phyloP scores from a whole-genome alignment of 2,113 vertebrate species.

The Promerops cafer region DNA sequence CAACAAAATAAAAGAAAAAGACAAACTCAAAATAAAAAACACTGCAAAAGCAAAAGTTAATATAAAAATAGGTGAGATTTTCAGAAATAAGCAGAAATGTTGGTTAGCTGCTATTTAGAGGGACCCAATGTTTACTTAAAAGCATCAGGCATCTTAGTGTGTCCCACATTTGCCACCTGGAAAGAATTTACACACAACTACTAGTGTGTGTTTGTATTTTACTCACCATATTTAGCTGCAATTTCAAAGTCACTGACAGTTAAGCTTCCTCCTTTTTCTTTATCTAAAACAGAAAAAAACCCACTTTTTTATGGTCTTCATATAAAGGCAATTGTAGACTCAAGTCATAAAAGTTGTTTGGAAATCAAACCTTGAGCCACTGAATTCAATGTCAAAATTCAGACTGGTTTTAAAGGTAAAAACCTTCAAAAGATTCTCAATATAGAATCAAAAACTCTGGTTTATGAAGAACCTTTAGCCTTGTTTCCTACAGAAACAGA shows the following conservation, averaged over 20 bases:
- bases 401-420: not conserved
- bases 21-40: not conserved
- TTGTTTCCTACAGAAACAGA: not conserved
- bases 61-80: not conserved
- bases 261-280: slow-evolving; percentile 77
- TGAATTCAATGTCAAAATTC: not conserved
- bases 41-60: not conserved
- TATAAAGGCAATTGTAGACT: not conserved
- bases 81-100: not conserved
- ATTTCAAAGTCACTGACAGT: slow-evolving; percentile 75
- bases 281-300: slow-evolving; percentile 65
- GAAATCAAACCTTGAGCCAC: not conserved
- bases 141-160: not conserved
- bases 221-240: slow-evolving; percentile 82
- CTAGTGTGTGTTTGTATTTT: not conserved
- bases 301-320: not conserved
- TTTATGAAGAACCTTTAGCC: not conserved
- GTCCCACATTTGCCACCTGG: not conserved
- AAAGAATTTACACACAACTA: not conserved
- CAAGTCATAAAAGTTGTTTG: not conserved
- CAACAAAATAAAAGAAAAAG: not conserved
- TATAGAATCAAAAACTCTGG: not conserved
- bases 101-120: not conserved
- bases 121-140: not conserved
- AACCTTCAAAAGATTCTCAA: not conserved